Base-by-base conservation (phyloP, 2,888 invertebrate genomes). In the Stenodera caucasica region DNA sequence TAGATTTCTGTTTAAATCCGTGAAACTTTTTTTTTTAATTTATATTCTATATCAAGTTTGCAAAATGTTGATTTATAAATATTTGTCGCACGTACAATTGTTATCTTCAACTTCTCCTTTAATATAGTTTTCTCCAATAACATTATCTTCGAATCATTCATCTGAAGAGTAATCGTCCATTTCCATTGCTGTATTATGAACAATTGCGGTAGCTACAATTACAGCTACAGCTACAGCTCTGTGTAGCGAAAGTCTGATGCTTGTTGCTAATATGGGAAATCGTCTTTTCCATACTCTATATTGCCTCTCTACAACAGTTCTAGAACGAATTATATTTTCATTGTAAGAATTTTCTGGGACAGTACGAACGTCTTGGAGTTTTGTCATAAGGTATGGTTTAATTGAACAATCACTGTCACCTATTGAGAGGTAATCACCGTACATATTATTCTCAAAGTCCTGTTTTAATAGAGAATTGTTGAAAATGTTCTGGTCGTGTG, bases 401-500 rank as follows among this genome's bases (percentile, higher is more conserved):
- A 52, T 29, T n/a, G 12, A 12, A 18, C 23, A 52, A 23, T 26
- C 52, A 52, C 52, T 52, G 23, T 52, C 52, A 52, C 30, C 26
- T 21, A 52, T 18, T 29, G 23, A 11, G 7, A 52, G 11, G 23
- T 52, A 52, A 9, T 23, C 23, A 18, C 52, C 52, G 14, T 52
- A 52, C 7, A 8, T 8, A 21, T 26, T 26, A 12, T 23, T 18
- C 14, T 52, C 52, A 11, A 52, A 52, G 11, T 52, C n/a, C 14
- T 18, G 8, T 52, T 52, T 52, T 30, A 71, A 52, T 5, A 53
- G 59, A 8, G 60, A 69, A 60, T 71, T 70, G 59, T 72, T 70
- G 54, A 76, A 75, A n/a, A 76, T 72, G 9, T 71, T 74, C 49
- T 66, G 61, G 60, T 78, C 77, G 57, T 74, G 71, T 6, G 60